Base-by-base conservation (phyloP, 2,113 vertebrate genomes). In the Ploceus nigricollis region DNA sequence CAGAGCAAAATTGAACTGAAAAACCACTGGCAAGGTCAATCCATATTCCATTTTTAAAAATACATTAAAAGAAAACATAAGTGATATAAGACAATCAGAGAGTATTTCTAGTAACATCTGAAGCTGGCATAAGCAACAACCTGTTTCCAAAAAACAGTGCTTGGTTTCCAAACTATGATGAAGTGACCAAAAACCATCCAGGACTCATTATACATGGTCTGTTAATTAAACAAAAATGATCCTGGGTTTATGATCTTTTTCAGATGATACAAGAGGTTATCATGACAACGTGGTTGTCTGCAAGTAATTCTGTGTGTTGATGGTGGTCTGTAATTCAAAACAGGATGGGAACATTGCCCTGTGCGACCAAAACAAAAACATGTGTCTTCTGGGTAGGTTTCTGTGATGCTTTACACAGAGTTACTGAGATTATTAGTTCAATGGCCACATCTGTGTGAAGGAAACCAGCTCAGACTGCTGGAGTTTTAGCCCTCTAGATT, bases 321-420 rank as follows among this genome's bases (percentile, higher is more conserved):
- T 64, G 91, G 89, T 93, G 93, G 93, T 94, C 95, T 95, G 65
- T 82, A 95, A 95, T 89, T 85, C 78, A 72, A 89, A 97, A 82
- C 83, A 95, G 87, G 9, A 79, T 5, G 33, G 60, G 64, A 96
- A 93, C 68, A 91, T 13, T 84, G 91, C 77, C 65, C 78, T 69
- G 48, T 17, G 48, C 3, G 5, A 87, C 57, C 93, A 91, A 91
- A 96, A 82, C 37, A 94, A 92, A 95, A 96, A 95, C 94, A 93
- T 30, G 37, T 83, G 91, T 86, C 70, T 90, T 54, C 63, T 92
- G 89, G 47, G 56, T 77, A 94, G 63, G 45, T 78, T 96, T 89
- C 88, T 96, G 88, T 1, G 2, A 90, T 88, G 85, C 54, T 78
- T 93, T 94, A 75, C n/a, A 69, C 45, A 48, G 11, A 71, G 75